These are phyloP conservation scores for Frieseomelitta varia DNA, from an alignment of 1,140 invertebrate species.

Conservation along the genomic window DNA sequence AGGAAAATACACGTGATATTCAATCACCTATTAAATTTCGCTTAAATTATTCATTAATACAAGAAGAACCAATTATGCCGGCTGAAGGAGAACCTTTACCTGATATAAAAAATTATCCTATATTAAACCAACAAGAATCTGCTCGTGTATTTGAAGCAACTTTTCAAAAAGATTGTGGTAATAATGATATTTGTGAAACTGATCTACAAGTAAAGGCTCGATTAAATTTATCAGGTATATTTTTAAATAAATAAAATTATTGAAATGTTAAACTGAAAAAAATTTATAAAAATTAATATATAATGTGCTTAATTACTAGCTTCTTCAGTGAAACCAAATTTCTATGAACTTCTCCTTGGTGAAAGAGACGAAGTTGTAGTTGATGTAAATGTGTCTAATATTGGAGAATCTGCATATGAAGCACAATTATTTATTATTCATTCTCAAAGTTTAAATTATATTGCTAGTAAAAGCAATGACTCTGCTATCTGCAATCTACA, in stretches of 20 bases:
- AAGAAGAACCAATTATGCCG: constrained; percentile 85
- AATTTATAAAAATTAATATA: constrained; percentile 1
- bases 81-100: constrained; percentile 84
- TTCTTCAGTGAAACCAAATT: constrained; percentile 72
- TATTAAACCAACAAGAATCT: constrained; percentile 93
- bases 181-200: constrained; percentile 94
- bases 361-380: constrained; percentile 90
- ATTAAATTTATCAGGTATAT: constrained; percentile 84
- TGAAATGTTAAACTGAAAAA: constrained; percentile 12
- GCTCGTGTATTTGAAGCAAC: constrained; percentile 91
- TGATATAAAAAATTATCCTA: constrained; percentile 91
- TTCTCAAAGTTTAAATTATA: constrained; percentile 90
- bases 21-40: constrained; percentile 93
- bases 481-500: constrained; percentile 86
- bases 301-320: constrained; percentile 54
- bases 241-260: constrained; percentile 19
- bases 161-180: constrained; percentile 96
- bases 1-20: constrained; percentile 91
- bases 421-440: constrained; percentile 91
- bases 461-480: constrained; percentile 84
- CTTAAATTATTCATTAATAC: constrained; percentile 91
- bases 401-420: constrained; percentile 95
- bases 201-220: constrained; percentile 88
- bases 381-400: constrained; percentile 89
- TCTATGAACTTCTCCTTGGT: constrained; percentile 85